Percentiles rank a stretch among this genome's conserved stretches.
phyloP scores from a whole-genome alignment of 1,140 invertebrate species.

The Leptonema lineaticorne region DNA sequence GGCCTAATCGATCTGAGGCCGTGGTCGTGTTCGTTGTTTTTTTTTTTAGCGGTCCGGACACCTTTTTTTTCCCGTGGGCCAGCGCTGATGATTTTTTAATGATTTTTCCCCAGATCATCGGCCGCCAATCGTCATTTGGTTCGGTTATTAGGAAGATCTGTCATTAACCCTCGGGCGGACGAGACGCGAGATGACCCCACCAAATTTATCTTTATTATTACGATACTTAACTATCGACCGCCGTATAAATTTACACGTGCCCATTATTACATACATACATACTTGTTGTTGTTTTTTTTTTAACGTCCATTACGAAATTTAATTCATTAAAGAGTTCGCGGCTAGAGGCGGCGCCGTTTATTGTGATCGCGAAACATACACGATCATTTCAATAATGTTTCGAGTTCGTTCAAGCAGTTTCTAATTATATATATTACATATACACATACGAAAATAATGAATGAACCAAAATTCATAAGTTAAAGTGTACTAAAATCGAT shows the following conservation, averaged over 20 bases:
- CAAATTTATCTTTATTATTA: conserved; percentile 25
- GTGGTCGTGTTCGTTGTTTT: conserved; percentile 15
- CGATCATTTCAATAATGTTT: too few species aligned
- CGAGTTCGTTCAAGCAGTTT: too few species aligned
- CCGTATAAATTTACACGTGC: conserved; percentile 4
- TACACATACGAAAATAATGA: too few species aligned
- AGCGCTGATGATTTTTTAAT: conserved; percentile 35
- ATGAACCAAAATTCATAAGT: too few species aligned
- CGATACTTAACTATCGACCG: conserved; percentile 6
- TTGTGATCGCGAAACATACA: too few species aligned
- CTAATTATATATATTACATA: too few species aligned
- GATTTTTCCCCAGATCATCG: conserved; percentile 32
- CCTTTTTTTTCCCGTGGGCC: neutral
- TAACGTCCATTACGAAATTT: too few species aligned
- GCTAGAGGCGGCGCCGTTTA: too few species aligned
- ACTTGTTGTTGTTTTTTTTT: neutral
- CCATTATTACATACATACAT: neutral
- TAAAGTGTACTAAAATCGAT: too few species aligned
- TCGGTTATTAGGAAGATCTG: conserved; percentile 34
- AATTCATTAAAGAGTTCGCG: too few species aligned
- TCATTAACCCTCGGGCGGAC: conserved; percentile 30
- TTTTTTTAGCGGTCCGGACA: conserved; percentile 1
- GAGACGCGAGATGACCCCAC: conserved; percentile 17
- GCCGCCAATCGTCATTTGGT: conserved; percentile 33
- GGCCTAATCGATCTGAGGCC: conserved; percentile 31